Base-by-base conservation (phyloP, 2,888 invertebrate species). In the Agriotes lineatus region DNA sequence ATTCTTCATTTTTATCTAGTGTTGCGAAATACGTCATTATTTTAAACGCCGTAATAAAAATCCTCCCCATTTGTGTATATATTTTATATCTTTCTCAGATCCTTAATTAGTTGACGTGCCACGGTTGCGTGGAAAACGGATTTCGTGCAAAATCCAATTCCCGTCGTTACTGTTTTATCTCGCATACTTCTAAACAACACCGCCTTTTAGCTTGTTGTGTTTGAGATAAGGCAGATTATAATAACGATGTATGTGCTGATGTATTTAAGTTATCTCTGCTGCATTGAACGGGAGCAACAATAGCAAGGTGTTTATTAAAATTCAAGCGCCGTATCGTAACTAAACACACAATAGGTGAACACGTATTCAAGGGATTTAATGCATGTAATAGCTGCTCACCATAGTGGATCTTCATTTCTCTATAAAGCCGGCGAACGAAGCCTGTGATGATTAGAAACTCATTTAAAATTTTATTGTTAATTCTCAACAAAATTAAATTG, bases 271-370 rank as follows among this genome's bases (percentile, higher is more conserved):
- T 56, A 63, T 54, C 56, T 63, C 16, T 1, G 10, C 33, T 48
- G 56, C 44, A 33, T 63, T 30, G 42, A 54, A 44, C 45, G 16
- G 19, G 19, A 20, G 45, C 33, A 44, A 63, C 63, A 63, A 63
- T 56, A 33, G 63, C 42, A 18, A 50, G 63, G 56, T 63, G 63
- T 63, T 56, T 63, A 69, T 69, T 69, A 66, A 65, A 66, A 69
- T 69, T 69, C 65, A 69, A 57, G 37, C 37, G 45, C 33, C 60
- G 65, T 66, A 54, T 67, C 52, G 57, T 22, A 35, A 62, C 62
- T 52, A 52, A 52, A 68, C 44, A 59, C 45, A 68, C 63, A 67
- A 62, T 56, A 62, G 62, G 48, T 62, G 56, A 62, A 56, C 62
- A 67, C 62, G 67, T 67, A 67, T 62, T 62, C 62, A 45, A 45